Conservation (phyloP, 2,888 invertebrate species). For the Ochropleura leucogaster region DNA sequence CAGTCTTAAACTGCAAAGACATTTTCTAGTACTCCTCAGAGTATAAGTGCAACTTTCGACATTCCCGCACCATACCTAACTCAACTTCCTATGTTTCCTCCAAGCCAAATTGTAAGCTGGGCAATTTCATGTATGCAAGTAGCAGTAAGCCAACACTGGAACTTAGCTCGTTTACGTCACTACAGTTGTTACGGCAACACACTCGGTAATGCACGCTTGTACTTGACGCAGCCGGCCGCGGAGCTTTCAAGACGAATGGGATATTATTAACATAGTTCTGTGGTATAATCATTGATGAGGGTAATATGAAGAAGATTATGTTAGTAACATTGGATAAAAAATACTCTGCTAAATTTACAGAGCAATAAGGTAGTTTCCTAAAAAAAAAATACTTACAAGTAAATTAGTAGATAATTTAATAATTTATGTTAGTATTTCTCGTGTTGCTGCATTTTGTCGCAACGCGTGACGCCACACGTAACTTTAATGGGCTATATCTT, state of each 20-base stretch:
- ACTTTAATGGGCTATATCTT: too few species aligned
- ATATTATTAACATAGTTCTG: slow-evolving; percentile 27
- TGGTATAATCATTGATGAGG: not conserved
- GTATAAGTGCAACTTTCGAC: not conserved
- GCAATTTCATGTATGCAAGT: slow-evolving; percentile 64
- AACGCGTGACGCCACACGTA: too few species aligned
- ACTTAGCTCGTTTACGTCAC: slow-evolving; percentile 63
- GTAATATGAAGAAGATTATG: not conserved
- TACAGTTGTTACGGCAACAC: slow-evolving; percentile 47
- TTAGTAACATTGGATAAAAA: not conserved
- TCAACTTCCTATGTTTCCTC: slow-evolving; percentile 17
- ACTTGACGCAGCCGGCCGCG: slow-evolving; percentile 38
- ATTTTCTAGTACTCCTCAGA: not conserved
- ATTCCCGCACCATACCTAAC: not conserved
- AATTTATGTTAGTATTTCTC: too few species aligned
- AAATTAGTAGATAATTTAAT: too few species aligned
- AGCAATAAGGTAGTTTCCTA: too few species aligned
- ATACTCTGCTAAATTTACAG: not conserved
- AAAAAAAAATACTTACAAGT: too few species aligned
- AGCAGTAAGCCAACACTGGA: slow-evolving; percentile 45
- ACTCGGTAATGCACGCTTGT: slow-evolving; percentile 40
- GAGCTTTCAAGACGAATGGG: slow-evolving; percentile 22
- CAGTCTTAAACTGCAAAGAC: not conserved
- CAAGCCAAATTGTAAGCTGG: slow-evolving; percentile 59
- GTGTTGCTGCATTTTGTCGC: too few species aligned